Evolutionary conservation across 2,888 invertebrate species (phyloP), one percentile per base, ranked within the genome.

Genomic region (Brachyptera putata): DNA sequence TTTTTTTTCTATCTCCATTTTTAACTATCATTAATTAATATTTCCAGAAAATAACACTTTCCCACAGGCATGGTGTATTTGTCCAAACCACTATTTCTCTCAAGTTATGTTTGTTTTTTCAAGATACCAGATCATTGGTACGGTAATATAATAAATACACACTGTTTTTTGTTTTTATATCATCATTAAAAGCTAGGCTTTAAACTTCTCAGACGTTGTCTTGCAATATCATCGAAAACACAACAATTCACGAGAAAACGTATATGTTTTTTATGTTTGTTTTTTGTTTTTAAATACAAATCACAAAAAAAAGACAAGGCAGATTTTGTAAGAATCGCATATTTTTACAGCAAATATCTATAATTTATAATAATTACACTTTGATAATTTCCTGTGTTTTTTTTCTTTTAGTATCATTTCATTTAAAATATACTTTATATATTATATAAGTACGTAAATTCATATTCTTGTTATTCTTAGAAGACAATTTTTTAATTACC

Each of bases 11-110:
- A 53, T 34, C 34, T 25, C 61, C 58, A 65, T 64, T 65, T 65
- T 21, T 24, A 22, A 34, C 34, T 53, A 36, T 53, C 53, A 53
- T 53, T 53, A 53, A 53, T 53, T 64, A 63, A 76, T 76, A 76
- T 77, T 77, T 76, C 76, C 76, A 76, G 75, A 77, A 77, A 77
- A 77, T 77, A 77, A 77, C 77, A 77, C 77, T 76, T 76, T 76
- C 76, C 77, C 57, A 63, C 64, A 64, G 61, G 58, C 64, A 63
- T 65, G 63, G 21, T 43, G 49, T 53, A 50, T 21, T 18, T 14
- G 18, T 60, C 56, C 62, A 56, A 62, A n/a, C n/a, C n/a, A n/a
- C n/a, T n/a, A n/a, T n/a, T n/a, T n/a, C n/a, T n/a, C n/a, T n/a
- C n/a, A n/a, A n/a, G n/a, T n/a, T n/a, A n/a, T n/a, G n/a, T n/a